These are phyloP conservation scores for Sphyrna mokarran DNA, from an alignment of 2,113 vertebrate species.

Conservation along the genomic window DNA sequence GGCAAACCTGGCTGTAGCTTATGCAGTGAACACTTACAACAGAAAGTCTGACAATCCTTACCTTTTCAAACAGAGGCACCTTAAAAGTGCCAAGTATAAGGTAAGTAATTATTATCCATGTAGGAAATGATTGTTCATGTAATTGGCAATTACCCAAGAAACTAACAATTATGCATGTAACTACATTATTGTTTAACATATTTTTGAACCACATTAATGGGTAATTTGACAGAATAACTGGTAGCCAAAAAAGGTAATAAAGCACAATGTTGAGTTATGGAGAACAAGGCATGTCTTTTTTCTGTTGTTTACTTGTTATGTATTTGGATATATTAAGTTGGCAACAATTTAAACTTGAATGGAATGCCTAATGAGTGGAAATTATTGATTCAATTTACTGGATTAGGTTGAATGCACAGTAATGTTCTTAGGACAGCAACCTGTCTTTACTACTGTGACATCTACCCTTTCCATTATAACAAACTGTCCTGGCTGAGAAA, in stretches of 20 bases:
- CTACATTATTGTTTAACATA: neutral
- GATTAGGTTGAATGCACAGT: neutral
- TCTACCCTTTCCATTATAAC: neutral
- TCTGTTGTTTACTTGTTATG: neutral
- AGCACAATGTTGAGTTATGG: neutral
- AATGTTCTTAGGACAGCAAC: neutral
- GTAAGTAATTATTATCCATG: neutral
- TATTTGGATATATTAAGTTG: neutral
- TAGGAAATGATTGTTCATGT: neutral
- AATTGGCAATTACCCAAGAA: neutral
- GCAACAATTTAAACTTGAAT: neutral
- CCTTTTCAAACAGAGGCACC: slow-evolving; percentile 3
- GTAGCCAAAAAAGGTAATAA: neutral
- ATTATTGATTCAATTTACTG: neutral
- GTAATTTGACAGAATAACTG: neutral
- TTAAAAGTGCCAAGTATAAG: slow-evolving; percentile 22
- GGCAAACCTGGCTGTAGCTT: slow-evolving; percentile 18
- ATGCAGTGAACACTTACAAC: slow-evolving; percentile 14
- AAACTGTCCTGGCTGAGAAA: neutral
- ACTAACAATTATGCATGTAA: neutral
- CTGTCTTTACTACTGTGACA: neutral
- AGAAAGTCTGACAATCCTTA: slow-evolving; percentile 27
- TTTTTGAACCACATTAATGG: neutral
- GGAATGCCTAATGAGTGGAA: neutral
- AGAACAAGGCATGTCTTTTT: neutral